Evolutionary conservation across 30 jellyfish, hydroid and myxozoan genomes (phyloP).

Genomic region (Turritopsis rubra): DNA sequence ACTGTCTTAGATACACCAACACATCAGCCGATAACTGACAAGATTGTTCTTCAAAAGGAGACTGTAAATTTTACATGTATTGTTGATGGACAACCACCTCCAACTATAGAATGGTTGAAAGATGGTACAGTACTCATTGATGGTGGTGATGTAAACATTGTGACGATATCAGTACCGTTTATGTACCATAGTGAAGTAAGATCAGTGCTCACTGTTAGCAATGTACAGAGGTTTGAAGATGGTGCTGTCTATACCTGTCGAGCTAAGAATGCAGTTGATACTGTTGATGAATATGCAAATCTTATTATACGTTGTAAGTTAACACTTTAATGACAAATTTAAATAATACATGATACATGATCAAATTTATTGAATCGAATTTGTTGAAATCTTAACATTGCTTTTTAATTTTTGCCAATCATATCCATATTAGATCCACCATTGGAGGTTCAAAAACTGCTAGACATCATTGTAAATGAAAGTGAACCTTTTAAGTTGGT

Average conservation of each 20-base stretch:
- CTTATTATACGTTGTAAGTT: background rate
- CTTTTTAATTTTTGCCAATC: too few species aligned
- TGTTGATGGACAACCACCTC: background rate
- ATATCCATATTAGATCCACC: conserved; percentile 9
- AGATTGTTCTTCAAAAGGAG: background rate
- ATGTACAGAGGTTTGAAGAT: conserved; percentile 2
- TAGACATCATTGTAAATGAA: conserved; percentile 17
- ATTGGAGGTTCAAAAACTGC: background rate
- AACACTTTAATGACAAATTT: background rate
- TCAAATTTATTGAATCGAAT: too few species aligned
- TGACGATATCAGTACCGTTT: background rate
- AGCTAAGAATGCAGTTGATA: conserved; percentile 3
- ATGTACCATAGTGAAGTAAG: conserved; percentile 9
- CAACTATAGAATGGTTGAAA: conserved; percentile 10
- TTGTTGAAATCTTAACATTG: too few species aligned
- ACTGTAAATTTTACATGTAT: background rate
- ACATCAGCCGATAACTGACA: conserved; percentile 3
- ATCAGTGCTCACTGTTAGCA: conserved; percentile 1
- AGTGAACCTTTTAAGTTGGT: background rate
- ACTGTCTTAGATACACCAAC: background rate
- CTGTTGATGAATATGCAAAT: background rate
- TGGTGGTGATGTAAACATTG: background rate
- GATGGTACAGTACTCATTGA: conserved; percentile 2
- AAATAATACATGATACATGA: background rate
- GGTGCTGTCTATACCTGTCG: conserved; percentile 11